phyloP scores from a whole-genome alignment of 2,888 invertebrate genomes.

The Protophormia terraenovae region DNA sequence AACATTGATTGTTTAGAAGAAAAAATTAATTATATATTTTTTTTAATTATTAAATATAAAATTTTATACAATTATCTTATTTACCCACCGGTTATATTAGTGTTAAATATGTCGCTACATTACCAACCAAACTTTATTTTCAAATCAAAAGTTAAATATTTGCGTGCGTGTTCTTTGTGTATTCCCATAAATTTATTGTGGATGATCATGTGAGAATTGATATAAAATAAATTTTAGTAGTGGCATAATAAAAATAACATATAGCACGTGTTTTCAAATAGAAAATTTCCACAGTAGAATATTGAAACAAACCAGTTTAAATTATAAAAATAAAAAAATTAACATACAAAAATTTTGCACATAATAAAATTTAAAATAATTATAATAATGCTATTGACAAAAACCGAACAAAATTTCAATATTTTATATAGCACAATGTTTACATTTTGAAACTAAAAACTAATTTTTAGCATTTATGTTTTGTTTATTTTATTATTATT shows the following conservation, averaged over 20 bases:
- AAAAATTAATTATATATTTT: too few relatives aligned
- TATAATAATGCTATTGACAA: background rate
- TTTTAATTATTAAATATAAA: background rate
- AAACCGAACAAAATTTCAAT: too few relatives aligned
- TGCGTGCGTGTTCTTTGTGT: background rate
- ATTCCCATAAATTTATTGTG: constrained; percentile 20
- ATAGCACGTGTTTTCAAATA: constrained; percentile 51
- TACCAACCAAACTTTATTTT: too few relatives aligned
- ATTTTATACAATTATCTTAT: background rate
- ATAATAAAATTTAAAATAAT: background rate
- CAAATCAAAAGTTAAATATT: constrained; percentile 19
- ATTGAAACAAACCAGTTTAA: constrained; percentile 51
- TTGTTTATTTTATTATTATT: too few relatives aligned
- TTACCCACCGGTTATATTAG: constrained; percentile 31
- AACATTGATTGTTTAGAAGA: background rate
- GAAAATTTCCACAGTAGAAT: constrained; percentile 50
- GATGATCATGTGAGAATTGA: constrained; percentile 61
- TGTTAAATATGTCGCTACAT: constrained; percentile 18
- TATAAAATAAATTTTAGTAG: constrained; percentile 13
- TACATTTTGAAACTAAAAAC: too few relatives aligned
- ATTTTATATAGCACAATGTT: too few relatives aligned
- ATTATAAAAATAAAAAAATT: constrained; percentile 10
- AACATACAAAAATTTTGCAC: background rate
- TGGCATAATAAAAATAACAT: constrained; percentile 1
- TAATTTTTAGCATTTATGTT: too few relatives aligned